Conservation (phyloP, 2,888 invertebrate genomes). For the Sabatieria punctata region DNA sequence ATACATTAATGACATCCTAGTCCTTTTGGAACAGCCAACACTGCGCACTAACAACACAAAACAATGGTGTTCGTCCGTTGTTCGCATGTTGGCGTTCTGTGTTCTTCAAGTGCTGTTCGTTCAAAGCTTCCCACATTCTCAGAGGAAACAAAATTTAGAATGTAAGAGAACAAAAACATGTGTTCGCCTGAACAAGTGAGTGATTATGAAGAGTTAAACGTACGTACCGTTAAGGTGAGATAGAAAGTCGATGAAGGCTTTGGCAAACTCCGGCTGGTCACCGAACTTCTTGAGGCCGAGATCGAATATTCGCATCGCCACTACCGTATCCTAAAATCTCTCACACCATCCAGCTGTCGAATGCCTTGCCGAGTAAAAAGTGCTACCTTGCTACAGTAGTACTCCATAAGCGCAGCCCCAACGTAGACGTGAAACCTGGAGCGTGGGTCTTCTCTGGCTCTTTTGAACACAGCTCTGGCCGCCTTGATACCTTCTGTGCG, state of each 20-base stretch:
- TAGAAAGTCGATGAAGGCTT: conserved; percentile 87
- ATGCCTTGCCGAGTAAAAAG: no score
- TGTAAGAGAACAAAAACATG: no score
- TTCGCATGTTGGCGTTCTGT: no score
- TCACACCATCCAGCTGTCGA: background rate
- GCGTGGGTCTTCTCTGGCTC: conserved; percentile 68
- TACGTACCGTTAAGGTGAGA: conserved; percentile 75
- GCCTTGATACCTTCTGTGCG: conserved; percentile 94
- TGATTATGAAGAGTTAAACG: background rate
- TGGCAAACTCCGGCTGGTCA: conserved; percentile 79
- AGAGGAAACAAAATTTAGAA: background rate
- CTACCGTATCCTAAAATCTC: conserved; percentile 55
- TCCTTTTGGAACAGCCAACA: no score
- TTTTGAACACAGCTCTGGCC: conserved; percentile 79
- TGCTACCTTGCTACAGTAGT: conserved; percentile 73
- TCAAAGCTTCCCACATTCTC: no score
- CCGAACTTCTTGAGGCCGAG: conserved; percentile 89
- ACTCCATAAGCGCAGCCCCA: conserved; percentile 94
- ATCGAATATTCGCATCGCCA: conserved; percentile 90
- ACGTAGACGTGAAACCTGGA: conserved; percentile 84
- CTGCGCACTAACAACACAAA: no score
- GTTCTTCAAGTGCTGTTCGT: no score
- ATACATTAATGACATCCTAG: background rate
- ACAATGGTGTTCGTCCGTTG: no score
- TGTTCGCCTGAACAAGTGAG: no score